These are phyloP conservation scores for Oryzias celebensis DNA, from an alignment of 2,113 vertebrate genomes.

Conservation along the genomic window DNA sequence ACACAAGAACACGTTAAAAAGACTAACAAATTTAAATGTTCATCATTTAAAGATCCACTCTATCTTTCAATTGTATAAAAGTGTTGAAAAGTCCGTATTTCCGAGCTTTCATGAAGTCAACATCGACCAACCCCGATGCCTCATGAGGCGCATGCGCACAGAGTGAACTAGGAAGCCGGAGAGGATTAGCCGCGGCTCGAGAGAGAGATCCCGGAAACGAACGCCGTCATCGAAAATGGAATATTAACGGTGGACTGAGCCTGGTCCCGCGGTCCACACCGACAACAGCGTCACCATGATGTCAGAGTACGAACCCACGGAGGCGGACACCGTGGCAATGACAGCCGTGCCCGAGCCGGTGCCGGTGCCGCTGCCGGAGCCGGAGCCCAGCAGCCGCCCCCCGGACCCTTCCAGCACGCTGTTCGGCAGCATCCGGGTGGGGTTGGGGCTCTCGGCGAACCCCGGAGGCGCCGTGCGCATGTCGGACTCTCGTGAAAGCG, in stretches of 20 bases:
- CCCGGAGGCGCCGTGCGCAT: slow-evolving; percentile 75
- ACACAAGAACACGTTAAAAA: too few species aligned
- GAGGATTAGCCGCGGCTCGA: not conserved
- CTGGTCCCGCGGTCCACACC: not conserved
- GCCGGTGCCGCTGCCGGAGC: slow-evolving; percentile 36
- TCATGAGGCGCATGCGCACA: slow-evolving; percentile 49
- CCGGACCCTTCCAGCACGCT: slow-evolving; percentile 36
- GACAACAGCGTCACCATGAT: slow-evolving; percentile 63
- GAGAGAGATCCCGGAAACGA: not conserved
- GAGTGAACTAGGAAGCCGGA: slow-evolving; percentile 53
- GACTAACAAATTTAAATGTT: too few species aligned
- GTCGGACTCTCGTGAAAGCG: slow-evolving; percentile 74
- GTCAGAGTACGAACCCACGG: slow-evolving; percentile 74
- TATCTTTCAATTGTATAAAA: too few species aligned
- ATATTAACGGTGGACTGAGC: slow-evolving; percentile 14
- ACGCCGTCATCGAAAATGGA: slow-evolving; percentile 32
- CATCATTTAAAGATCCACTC: too few species aligned
- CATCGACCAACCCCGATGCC: not conserved
- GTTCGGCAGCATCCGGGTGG: slow-evolving; percentile 48
- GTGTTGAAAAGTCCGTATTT: not conserved
- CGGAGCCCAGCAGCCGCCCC: slow-evolving; percentile 57
- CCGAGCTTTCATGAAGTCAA: slow-evolving; percentile 35
- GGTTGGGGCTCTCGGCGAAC: slow-evolving; percentile 39
- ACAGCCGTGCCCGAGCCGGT: slow-evolving; percentile 20
- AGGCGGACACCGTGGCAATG: slow-evolving; percentile 45